phyloP scores from a whole-genome alignment of 2,797 vertebrate genomes.

The Chloroceryle amazona region DNA sequence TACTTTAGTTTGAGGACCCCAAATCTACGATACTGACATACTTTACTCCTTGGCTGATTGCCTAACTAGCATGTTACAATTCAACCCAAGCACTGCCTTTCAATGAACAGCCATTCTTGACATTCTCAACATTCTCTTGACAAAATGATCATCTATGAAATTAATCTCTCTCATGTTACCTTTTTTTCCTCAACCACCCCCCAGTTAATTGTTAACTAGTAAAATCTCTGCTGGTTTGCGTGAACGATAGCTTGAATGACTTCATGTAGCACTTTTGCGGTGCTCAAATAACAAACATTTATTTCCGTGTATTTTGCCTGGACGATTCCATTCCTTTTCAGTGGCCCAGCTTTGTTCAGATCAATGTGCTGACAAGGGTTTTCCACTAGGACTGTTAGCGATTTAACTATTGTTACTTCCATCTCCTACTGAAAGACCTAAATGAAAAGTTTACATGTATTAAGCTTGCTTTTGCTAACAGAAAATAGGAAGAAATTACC shows the following conservation, averaged over 20 bases:
- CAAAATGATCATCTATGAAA: neutral
- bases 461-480: neutral
- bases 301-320: neutral
- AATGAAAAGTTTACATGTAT: neutral
- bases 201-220: neutral
- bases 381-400: neutral
- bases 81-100: neutral
- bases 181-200: neutral
- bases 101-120: neutral
- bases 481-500: conserved; percentile 4
- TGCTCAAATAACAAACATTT: neutral
- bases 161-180: neutral
- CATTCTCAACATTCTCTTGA: neutral
- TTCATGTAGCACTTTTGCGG: neutral
- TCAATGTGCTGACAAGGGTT: neutral
- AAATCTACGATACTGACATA: neutral
- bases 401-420: neutral
- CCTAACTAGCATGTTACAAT: neutral
- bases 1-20: neutral
- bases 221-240: neutral
- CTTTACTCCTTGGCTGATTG: neutral
- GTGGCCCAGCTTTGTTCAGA: neutral
- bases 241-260: neutral
- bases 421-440: neutral
- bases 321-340: neutral